Evolutionary conservation across 2,888 invertebrate genomes (phyloP), one percentile per base, ranked within the genome.

Genomic region (Vesta saturnalis): DNA sequence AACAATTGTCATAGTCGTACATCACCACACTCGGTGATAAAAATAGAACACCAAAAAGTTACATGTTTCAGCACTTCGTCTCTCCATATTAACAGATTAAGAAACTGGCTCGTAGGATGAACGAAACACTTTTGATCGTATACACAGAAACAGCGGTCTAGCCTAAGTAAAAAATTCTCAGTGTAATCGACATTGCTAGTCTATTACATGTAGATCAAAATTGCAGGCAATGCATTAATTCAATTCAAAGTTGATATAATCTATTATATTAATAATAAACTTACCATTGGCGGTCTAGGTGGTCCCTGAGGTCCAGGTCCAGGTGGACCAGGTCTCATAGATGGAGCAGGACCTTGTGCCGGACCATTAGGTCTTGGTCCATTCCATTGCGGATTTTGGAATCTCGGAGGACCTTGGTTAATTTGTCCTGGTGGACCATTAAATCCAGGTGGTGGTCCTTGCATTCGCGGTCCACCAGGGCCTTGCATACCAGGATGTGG

Each of bases 351-450:
- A 35, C 81, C 81, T 6, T 81, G 82, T 1, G 80, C 79, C 54
- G 89, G 89, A 1, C 87, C 87, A 74, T 86, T 87, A 0, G 87
- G 87, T 72, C 87, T 81, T 0, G 87, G 87, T 0, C 88, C 88
- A 74, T 88, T 88, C 88, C 88, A 88, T 49, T 87, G 87, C 1
- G 83, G 83, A 69, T 84, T 84, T 71, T 90, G 90, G 83, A 90
- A 90, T 35, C 90, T 88, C 43, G 89, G 89, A 30, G 88, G 89
- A 52, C 87, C 88, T 75, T 85, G 86, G 73, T 85, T 84, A 16
- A 85, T 86, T 76, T 87, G 87, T 35, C 59, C 58, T 47, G 89
- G 88, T 21, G 86, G 88, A 60, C 89, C 89, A 76, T 87, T 87
- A 70, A 86, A 88, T 68, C 86, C 88, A 54, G 87, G 89, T 57